Conservation (phyloP, 2,888 invertebrate genomes). For the Andricus quercusramuli region DNA sequence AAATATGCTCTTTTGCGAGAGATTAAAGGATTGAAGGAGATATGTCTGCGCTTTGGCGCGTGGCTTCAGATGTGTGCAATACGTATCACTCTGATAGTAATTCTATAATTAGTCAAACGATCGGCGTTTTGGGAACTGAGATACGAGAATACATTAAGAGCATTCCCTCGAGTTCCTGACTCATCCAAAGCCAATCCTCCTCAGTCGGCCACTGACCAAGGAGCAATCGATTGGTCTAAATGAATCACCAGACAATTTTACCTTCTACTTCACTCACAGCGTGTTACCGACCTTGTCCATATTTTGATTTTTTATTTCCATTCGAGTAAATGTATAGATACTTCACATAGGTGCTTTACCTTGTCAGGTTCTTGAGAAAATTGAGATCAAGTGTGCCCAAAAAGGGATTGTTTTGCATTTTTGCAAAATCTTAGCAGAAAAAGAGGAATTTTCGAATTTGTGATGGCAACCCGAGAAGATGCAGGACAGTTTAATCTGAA, state of each 20-base stretch:
- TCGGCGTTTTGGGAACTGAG: constrained; percentile 12
- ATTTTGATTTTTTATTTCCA: neutral
- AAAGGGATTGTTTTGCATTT: too few species aligned
- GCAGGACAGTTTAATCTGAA: neutral
- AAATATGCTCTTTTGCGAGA: neutral
- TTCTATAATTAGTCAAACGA: constrained; percentile 10
- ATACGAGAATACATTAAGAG: constrained; percentile 24
- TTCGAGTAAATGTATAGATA: neutral
- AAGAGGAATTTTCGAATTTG: too few species aligned
- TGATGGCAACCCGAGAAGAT: neutral
- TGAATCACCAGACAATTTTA: constrained; percentile 39
- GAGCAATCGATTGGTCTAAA: constrained; percentile 2
- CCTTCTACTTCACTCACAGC: neutral
- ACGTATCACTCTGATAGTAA: neutral
- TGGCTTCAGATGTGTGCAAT: constrained; percentile 6
- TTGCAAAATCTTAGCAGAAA: too few species aligned
- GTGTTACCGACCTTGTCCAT: neutral
- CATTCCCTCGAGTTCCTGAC: constrained; percentile 3
- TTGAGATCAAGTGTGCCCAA: too few species aligned
- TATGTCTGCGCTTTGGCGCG: neutral
- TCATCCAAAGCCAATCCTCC: neutral
- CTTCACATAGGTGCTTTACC: too few species aligned
- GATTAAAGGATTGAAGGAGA: constrained; percentile 11
- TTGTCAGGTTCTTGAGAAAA: too few species aligned
- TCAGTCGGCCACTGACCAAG: constrained; percentile 14